Base-by-base conservation (phyloP, 2,888 invertebrate species). In the Morpho achilles region DNA sequence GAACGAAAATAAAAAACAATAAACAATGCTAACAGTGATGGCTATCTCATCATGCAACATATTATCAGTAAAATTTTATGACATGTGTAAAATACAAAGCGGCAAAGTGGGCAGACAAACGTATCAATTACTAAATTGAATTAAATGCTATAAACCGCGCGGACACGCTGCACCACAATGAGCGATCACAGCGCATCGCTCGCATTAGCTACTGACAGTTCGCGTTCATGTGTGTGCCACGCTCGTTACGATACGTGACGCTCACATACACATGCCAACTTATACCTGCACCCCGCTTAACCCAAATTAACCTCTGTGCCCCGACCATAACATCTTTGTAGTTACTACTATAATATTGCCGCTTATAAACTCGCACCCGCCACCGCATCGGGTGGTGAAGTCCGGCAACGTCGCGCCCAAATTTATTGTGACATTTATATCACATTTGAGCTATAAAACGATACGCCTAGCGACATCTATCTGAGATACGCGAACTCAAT, bases 81-180 rank as follows among this genome's bases (percentile, higher is more conserved):
- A 32, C 32, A 32, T 32, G 32, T 32, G 32, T 32, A 52, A 56
- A 53, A 46, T 46, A 54, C 49, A 76, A 75, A 75, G 72, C 68
- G 71, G 75, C 72, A 77, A 80, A 81, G 76, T 77, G 77, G 76
- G 77, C 79, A 80, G 77, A 80, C 82, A 82, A 85, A 85, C 81
- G 82, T 87, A 87, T 88, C 87, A 89, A 88, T 88, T 87, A 88
- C 87, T 84, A 87, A 88, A 89, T 89, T 88, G 86, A 89, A 89
- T 89, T 88, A 88, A 89, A 82, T 86, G 86, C 80, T 82, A 82
- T 84, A 86, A 86, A 79, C 83, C 85, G 84, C 80, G 82, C 80
- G 82, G 75, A 75, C 76, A 78, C 81, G 80, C 80, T 73, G 75
- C 75, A 77, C 82, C 84, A 85, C 88, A 87, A 84, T 83, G 84